phyloP scores from a whole-genome alignment of 2,113 vertebrate species.

The Turnix velox region DNA sequence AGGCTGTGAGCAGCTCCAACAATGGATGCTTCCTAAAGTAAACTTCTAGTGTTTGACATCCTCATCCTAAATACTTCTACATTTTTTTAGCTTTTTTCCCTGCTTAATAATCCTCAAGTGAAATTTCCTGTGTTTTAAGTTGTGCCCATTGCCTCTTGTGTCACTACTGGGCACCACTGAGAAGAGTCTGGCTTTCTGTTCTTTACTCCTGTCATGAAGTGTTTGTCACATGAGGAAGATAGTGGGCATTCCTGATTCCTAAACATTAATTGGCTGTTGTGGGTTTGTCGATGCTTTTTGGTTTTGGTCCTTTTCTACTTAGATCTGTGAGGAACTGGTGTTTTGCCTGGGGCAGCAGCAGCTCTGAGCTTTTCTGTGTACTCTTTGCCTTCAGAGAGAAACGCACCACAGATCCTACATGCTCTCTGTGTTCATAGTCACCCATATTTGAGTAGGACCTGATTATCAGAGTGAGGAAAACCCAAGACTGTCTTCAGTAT shows the following conservation, averaged over 20 bases:
- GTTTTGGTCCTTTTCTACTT: background rate
- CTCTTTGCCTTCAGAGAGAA: background rate
- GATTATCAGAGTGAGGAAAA: background rate
- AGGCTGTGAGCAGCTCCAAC: background rate
- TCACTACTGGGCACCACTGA: background rate
- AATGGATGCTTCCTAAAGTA: background rate
- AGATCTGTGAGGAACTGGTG: background rate
- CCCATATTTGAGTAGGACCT: background rate
- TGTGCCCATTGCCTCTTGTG: background rate
- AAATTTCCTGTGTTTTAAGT: background rate
- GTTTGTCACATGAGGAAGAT: background rate
- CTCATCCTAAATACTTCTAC: accelerated
- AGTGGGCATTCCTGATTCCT: background rate
- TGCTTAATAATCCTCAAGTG: background rate
- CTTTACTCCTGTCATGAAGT: background rate
- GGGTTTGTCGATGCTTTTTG: background rate
- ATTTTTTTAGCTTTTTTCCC: too few species aligned
- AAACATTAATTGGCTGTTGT: background rate
- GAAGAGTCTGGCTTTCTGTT: background rate
- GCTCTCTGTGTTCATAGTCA: background rate
- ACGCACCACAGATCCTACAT: background rate
- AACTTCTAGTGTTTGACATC: background rate
- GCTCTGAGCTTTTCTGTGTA: background rate
- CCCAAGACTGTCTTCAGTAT: background rate
- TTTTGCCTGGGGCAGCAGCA: background rate